Percentiles rank a stretch among this genome's conserved stretches.
Conservation (phyloP, 2,797 vertebrate species). For the Euphonia xanthogaster region DNA sequence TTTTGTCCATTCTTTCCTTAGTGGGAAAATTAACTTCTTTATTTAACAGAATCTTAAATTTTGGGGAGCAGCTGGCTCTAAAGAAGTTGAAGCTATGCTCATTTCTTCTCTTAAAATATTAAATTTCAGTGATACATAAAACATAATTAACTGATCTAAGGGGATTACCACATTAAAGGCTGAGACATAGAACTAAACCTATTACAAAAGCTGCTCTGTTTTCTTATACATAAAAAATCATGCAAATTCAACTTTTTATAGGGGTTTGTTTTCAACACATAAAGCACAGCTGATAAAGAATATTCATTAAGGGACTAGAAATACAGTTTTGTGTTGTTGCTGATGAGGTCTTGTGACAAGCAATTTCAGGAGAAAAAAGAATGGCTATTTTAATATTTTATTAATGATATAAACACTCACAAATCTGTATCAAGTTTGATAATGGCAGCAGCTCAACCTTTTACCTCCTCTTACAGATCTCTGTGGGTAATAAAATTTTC, state of each 20-base stretch:
- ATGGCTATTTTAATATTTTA: not conserved
- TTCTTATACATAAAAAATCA: constrained; percentile 33
- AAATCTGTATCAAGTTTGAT: not conserved
- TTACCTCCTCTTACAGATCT: not conserved
- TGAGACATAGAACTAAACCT: not conserved
- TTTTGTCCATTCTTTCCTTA: not conserved
- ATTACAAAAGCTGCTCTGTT: not conserved
- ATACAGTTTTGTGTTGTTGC: not conserved
- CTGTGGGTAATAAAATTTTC: not conserved
- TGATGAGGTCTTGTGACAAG: not conserved
- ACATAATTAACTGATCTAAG: constrained; percentile 2
- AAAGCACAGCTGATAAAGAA: constrained; percentile 12
- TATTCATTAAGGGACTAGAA: constrained; percentile 20
- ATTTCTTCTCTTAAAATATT: constrained; percentile 21
- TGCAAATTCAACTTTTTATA: constrained; percentile 49
- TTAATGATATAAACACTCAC: not conserved
- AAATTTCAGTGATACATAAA: not conserved
- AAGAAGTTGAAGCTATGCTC: not conserved
- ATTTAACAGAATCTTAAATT: not conserved
- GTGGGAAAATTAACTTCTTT: not conserved
- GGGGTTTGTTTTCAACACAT: constrained; percentile 15
- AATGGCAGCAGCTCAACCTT: not conserved
- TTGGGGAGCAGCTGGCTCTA: not conserved
- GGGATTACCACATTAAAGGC: constrained; percentile 41
- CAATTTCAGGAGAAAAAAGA: not conserved